Evolutionary conservation across 1,140 invertebrate genomes (phyloP), one percentile per base, ranked within the genome.

Genomic region (Sminthurides bifidus): DNA sequence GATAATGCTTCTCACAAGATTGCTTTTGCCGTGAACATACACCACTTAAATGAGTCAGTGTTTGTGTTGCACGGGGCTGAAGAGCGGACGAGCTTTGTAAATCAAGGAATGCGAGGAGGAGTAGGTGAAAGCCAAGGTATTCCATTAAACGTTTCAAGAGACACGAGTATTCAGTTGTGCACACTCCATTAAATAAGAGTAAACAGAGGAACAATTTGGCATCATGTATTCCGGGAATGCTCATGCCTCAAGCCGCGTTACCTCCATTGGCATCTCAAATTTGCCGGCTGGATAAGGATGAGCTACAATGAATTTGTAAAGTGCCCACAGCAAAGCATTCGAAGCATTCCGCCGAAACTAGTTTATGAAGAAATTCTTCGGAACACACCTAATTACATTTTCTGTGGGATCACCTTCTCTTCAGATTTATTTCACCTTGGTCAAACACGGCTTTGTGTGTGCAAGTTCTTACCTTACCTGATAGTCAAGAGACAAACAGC

Each of bases 381-480:
- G 49, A 63, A 58, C 17, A 54, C 35, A 58, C 57, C 54, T 63
- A 59, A 59, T 60, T 59, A 59, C 57, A 63, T 63, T 63, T 63
- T 59, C 61, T 51, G 15, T 12, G 10, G 21, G 27, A 52, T 27
- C 21, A 31, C 33, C 33, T 49, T 37, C n/a, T 35, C 27, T 26
- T 17, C 15, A 10, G n/a, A 10, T 37, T 31, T 3, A 6, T 35
- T n/a, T 31, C 5, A 37, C 6, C 10, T 23, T 6, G 21, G 10
- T 10, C 41, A 8, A 44, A 21, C 41, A n/a, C n/a, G n/a, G n/a
- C n/a, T n/a, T n/a, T n/a, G n/a, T n/a, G n/a, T n/a, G n/a, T 44
- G 10, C 37, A 52, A 43, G 29, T 52, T 52, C 2, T 38, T 52
- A n/a, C 33, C 33, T 37, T 37, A 37, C 17, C 12, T 37, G 10